These are phyloP conservation scores for Drosophila nr. perissopoda DNA, from an alignment of 2,888 invertebrate genomes.

Conservation along the genomic window DNA sequence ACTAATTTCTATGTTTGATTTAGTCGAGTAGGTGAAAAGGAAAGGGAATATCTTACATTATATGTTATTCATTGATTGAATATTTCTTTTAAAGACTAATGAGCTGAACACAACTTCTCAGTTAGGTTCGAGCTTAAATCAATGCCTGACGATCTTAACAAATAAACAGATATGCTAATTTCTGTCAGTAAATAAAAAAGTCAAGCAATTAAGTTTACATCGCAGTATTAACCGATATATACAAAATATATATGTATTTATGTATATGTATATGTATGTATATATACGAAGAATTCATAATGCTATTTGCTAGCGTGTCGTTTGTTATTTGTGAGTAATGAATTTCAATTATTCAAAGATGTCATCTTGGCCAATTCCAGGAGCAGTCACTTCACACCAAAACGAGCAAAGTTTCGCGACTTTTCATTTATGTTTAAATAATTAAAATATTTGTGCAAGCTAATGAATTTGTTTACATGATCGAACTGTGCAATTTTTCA, in stretches of 20 bases:
- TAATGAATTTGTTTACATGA: constrained; percentile 81
- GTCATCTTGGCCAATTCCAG: constrained; percentile 49
- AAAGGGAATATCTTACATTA: neutral
- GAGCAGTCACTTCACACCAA: constrained; percentile 47
- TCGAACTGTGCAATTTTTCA: constrained; percentile 75
- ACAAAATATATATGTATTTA: neutral
- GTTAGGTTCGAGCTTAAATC: neutral
- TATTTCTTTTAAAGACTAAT: neutral
- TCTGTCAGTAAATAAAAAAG: neutral
- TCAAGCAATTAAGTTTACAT: neutral
- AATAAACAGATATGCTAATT: neutral
- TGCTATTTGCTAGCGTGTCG: constrained; percentile 2
- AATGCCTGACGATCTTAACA: neutral
- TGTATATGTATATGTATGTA: no score
- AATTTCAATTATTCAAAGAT: constrained; percentile 25
- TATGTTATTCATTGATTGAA: neutral
- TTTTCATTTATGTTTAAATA: constrained; percentile 59
- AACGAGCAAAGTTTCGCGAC: constrained; percentile 23
- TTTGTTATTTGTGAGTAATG: constrained; percentile 22
- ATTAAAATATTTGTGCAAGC: constrained; percentile 76
- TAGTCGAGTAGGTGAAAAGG: neutral
- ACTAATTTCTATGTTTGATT: neutral
- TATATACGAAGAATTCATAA: neutral
- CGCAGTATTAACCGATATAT: neutral
- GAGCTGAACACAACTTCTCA: neutral